These are phyloP conservation scores for Acronicta leporina DNA, from an alignment of 2,888 invertebrate genomes.

Conservation along the genomic window DNA sequence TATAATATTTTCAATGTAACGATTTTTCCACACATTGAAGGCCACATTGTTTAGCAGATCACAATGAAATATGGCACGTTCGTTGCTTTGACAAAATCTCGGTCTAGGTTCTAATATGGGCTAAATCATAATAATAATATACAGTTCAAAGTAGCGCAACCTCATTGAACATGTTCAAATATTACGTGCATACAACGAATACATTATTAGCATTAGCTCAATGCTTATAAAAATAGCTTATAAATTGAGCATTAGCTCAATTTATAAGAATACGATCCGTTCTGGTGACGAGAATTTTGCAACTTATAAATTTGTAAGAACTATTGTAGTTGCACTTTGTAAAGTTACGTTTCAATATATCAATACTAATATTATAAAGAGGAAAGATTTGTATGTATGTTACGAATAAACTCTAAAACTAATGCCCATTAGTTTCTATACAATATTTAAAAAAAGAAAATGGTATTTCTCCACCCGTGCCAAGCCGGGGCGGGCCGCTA, in stretches of 20 bases:
- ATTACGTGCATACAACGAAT: not conserved
- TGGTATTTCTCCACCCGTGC: no score
- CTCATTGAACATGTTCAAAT: not conserved
- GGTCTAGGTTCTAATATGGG: constrained; percentile 18
- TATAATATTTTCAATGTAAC: constrained; percentile 10
- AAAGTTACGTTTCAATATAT: no score
- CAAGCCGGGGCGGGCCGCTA: no score
- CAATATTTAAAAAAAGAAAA: no score
- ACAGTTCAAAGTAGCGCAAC: not conserved
- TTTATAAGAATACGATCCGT: not conserved
- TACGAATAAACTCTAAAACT: no score
- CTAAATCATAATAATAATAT: constrained; percentile 23
- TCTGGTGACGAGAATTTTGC: no score
- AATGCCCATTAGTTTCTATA: no score
- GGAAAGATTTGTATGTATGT: no score
- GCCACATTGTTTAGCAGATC: constrained; percentile 29
- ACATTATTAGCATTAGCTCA: not conserved
- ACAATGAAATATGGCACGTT: constrained; percentile 29
- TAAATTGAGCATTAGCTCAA: not conserved
- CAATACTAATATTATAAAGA: no score
- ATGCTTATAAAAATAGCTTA: not conserved
- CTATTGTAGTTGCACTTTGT: not conserved
- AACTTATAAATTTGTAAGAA: no score
- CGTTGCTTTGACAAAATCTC: constrained; percentile 15
- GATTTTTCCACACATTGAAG: constrained; percentile 39